Base-by-base conservation (phyloP, 2,797 vertebrate species). In the Loriculus beryllinus region DNA sequence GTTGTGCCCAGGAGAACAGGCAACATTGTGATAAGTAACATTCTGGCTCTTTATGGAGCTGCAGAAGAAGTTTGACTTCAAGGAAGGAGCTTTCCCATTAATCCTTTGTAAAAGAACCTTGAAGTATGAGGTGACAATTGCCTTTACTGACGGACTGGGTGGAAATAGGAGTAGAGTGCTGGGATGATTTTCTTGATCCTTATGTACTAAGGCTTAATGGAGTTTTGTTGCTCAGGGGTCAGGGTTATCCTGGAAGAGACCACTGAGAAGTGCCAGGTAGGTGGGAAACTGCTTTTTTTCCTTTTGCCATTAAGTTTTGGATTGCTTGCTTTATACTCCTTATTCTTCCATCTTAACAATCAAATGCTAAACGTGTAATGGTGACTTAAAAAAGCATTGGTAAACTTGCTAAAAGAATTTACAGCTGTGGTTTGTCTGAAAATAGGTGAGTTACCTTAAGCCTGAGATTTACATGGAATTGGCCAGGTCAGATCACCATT, bases 401-500 rank as follows among this genome's bases (percentile, higher is more conserved):
- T 56, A 60, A 39, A 17, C 70, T 79, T 72, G 8, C 60, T 82
- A 33, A 10, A 86, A 69, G 17, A 68, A 69, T 37, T 90, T 82
- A 56, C 18, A 67, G 28, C 31, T 35, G 2, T 56, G 20, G 1
- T 47, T 87, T 49, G 21, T 67, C 19, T 52, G 42, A n/a, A 89
- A 86, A 22, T 42, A 48, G 14, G 3, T 40, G 25, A 40, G 25
- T 72, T 71, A 56, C 14, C 1, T 6, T 63, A 76, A 63, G 25
- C 45, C 57, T 69, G 48, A 90, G 33, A 21, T 48, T 45, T 64
- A 3, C 60, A 13, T 33, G 22, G 23, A 43, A 54, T 45, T 42
- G 14, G 20, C 40, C 7, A 2, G 8, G 1, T 49, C 18, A 49
- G 31, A 52, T 12, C 7, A n/a, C 29, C 2, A 0, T 68, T 78